phyloP scores from a whole-genome alignment of 2,888 invertebrate species.

The Heliconius erato region DNA sequence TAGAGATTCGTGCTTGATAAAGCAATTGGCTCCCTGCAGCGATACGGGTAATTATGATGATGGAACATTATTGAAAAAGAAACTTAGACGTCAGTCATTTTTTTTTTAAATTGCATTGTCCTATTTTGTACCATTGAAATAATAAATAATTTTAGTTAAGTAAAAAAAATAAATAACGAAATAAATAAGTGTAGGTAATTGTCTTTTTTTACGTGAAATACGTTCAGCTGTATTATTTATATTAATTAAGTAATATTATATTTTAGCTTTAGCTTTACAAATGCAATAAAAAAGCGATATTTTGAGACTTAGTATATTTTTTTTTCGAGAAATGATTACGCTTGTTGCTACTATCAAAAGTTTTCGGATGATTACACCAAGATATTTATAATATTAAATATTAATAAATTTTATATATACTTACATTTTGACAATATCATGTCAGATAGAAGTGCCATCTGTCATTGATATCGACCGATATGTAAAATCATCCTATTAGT shows the following conservation, averaged over 20 bases:
- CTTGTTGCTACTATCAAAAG: not conserved
- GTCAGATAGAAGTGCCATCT: conserved; percentile 62
- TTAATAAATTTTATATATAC: not conserved
- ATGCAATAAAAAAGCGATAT: too few species aligned
- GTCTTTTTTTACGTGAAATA: too few species aligned
- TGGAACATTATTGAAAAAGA: conserved; percentile 59
- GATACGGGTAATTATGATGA: conserved; percentile 82
- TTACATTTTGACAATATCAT: conserved; percentile 18
- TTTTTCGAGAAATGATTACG: too few species aligned
- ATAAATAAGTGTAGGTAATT: not conserved
- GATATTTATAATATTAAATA: not conserved
- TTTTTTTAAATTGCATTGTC: not conserved
- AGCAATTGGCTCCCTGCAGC: conserved; percentile 78
- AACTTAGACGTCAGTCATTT: conserved; percentile 53
- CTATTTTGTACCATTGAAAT: not conserved
- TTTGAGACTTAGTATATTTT: too few species aligned
- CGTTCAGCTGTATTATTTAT: too few species aligned
- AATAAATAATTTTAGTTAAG: not conserved
- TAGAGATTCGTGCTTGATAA: conserved; percentile 65
- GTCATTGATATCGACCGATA: conserved; percentile 62
- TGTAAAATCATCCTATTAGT: conserved; percentile 81
- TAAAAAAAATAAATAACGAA: not conserved
- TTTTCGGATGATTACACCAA: not conserved
- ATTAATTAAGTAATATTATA: too few species aligned
- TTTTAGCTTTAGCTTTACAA: too few species aligned